These are phyloP conservation scores for Drosophila demipolita DNA, from an alignment of 2,888 invertebrate genomes.

Conservation along the genomic window DNA sequence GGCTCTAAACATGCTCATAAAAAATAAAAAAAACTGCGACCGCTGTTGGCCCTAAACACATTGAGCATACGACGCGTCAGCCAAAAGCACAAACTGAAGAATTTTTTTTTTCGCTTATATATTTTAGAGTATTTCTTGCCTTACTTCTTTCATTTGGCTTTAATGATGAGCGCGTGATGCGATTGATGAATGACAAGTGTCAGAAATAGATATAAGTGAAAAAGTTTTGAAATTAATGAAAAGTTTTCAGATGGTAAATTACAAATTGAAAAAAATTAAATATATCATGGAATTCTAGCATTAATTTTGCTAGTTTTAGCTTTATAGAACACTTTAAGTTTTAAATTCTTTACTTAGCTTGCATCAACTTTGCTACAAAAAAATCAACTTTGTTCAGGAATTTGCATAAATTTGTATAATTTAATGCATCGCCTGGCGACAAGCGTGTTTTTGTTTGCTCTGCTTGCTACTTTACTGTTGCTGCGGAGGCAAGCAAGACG, in stretches of 20 bases:
- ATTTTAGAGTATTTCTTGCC: neutral
- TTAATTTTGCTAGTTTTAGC: neutral
- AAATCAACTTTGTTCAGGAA: neutral
- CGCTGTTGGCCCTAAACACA: slow-evolving; percentile 26
- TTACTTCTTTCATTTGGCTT: slow-evolving; percentile 12
- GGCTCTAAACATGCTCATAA: slow-evolving; percentile 60
- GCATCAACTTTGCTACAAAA: neutral
- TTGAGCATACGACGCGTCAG: slow-evolving; percentile 51
- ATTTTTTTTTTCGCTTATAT: slow-evolving; percentile 1
- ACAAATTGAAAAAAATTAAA: neutral
- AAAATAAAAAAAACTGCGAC: slow-evolving; percentile 20
- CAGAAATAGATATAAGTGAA: slow-evolving; percentile 4
- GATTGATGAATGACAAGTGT: slow-evolving; percentile 42
- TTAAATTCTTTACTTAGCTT: neutral
- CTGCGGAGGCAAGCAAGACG: neutral
- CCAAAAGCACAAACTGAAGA: slow-evolving; percentile 8
- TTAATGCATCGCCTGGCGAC: slow-evolving; percentile 12
- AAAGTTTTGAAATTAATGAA: slow-evolving; percentile 5
- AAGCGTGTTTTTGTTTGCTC: slow-evolving; percentile 7
- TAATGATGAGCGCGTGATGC: slow-evolving; percentile 43
- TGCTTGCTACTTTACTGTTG: neutral
- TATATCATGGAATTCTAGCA: neutral
- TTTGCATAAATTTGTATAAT: slow-evolving; percentile 31
- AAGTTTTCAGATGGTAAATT: neutral
- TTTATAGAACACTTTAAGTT: neutral